A percentile compares a stretch with the other conserved stretches of the same genome.
phyloP scores from a whole-genome alignment of 2,113 vertebrate genomes.

The Thamnaconus septentrionalis region DNA sequence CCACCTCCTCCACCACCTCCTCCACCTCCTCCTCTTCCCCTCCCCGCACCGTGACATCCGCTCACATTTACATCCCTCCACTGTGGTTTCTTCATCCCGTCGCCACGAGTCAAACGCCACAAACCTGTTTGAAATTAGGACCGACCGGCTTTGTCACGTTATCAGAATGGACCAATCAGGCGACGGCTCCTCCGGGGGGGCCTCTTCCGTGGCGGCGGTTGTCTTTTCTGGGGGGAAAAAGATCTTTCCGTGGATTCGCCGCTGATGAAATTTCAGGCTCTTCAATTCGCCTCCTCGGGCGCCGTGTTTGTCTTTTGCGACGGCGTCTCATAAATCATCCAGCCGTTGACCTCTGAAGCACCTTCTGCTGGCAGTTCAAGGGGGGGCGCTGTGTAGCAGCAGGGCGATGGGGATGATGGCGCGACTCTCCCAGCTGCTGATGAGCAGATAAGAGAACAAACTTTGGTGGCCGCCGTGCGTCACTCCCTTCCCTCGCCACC shows the following conservation, averaged over 20 bases:
- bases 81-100: slow-evolving; percentile 22
- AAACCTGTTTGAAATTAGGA: slow-evolving; percentile 67
- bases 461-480: slow-evolving; percentile 56
- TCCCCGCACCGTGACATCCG: slow-evolving; percentile 12
- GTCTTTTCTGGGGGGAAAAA: not conserved
- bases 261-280: slow-evolving; percentile 30
- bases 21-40: no score
- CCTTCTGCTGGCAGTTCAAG: slow-evolving; percentile 7
- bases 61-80: slow-evolving; percentile 11
- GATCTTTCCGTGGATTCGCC: not conserved
- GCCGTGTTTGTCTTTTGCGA: slow-evolving; percentile 5
- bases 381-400: no score
- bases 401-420: slow-evolving; percentile 27
- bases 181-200: slow-evolving; percentile 30
- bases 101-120: no score
- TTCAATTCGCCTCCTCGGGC: slow-evolving; percentile 14
- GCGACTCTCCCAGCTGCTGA: slow-evolving; percentile 63
- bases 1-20: no score
- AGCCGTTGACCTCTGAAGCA: slow-evolving; percentile 36
- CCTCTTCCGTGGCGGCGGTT: no score
- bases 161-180: slow-evolving; percentile 47
- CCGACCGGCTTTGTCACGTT: slow-evolving; percentile 47
- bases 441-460: slow-evolving; percentile 61
- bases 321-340: slow-evolving; percentile 41
- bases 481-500: slow-evolving; percentile 62